Evolutionary conservation across 2,113 vertebrate genomes (phyloP).

Genomic region (Phyllostomus hastatus): DNA sequence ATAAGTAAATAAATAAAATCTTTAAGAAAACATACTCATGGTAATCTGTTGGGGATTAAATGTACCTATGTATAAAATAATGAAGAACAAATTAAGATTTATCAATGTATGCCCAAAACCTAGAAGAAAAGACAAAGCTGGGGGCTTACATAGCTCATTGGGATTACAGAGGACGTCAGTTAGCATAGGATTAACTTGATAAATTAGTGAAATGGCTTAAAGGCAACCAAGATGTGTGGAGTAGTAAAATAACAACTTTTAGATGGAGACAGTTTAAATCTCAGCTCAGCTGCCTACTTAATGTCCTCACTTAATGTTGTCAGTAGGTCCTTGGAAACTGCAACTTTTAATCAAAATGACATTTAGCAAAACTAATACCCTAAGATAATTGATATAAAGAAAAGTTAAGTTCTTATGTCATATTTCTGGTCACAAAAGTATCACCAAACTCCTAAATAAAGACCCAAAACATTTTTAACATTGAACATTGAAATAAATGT

Average conservation of each 20-base stretch:
- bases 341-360: not conserved
- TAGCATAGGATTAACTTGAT: not conserved
- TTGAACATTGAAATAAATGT: not conserved
- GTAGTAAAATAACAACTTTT: not conserved
- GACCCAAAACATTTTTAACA: not conserved
- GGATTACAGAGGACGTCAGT: not conserved
- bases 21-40: not conserved
- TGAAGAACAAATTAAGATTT: not conserved
- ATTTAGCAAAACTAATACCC: not conserved
- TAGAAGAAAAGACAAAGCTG: not conserved
- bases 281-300: not conserved
- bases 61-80: not conserved
- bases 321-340: not conserved
- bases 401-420: not conserved
- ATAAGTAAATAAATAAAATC: too few relatives aligned
- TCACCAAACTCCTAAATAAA: not conserved
- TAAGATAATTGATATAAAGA: not conserved
- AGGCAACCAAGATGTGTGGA: rapidly evolving
- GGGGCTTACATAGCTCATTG: not conserved
- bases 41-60: not conserved
- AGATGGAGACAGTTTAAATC: not conserved
- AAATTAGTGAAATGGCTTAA: not conserved
- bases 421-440: not conserved
- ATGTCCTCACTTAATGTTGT: not conserved
- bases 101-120: not conserved